Evolutionary conservation across 2,888 invertebrate genomes (phyloP), one percentile per base, ranked within the genome.

Genomic region (Boloria selene): DNA sequence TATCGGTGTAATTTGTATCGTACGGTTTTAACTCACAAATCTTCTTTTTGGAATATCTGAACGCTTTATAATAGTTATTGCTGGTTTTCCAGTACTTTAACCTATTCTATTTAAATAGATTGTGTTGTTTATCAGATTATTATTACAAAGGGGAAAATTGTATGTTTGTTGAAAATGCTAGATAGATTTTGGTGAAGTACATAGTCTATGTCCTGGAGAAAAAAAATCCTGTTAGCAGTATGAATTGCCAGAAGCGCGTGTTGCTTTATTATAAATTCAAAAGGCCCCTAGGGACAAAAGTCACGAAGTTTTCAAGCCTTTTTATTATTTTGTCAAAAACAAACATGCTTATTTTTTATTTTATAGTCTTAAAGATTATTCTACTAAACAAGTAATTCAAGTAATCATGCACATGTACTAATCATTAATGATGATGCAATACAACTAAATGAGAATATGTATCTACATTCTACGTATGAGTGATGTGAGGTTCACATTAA

Each of bases 1-100:
- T 74, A 74, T 73, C 75, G 63, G 50, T 55, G 73, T 73, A 74
- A 75, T 75, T 74, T 74, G 73, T 73, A 73, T 71, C 73, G 66
- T 68, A 68, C 70, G 64, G 70, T 73, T 69, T 72, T 71, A 72
- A 61, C 66, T 68, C 65, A 71, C 66, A 67, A 70, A 70, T 72
- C 62, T 67, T 68, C 60, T 47, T 68, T 70, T 67, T 70, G 70
- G 65, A 62, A 60, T 67, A 69, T 58, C 31, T 47, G 60, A 55
- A 60, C 18, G 53, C 49, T 38, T 56, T 49, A 45, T 68, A 68
- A 68, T 61, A 45, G 58, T 56, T 5, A 13, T 16, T 61, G 14
- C 26, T 58, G 13, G 13, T 4, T 31, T 47, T 31, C 7, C 6
- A 14, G 31, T 10, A 10, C 7, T 38, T 38, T 38, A 1, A 38